Base-by-base conservation (phyloP, 1,140 invertebrate genomes). In the Pachypeltis micranthus region DNA sequence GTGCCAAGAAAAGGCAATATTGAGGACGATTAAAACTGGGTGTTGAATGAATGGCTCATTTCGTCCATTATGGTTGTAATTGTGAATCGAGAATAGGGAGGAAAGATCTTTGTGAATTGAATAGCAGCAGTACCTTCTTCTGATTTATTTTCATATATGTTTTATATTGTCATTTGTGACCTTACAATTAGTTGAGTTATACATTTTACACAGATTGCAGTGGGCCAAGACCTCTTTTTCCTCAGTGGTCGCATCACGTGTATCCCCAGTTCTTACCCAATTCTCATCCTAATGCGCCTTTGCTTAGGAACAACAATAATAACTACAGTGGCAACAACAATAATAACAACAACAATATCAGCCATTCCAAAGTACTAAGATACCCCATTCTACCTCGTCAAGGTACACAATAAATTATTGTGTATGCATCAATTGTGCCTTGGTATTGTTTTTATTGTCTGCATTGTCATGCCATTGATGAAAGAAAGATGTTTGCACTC, bases 161-260 rank as follows among this genome's bases (percentile, higher is more conserved):
- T n/a, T n/a, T n/a, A n/a, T n/a, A n/a, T n/a, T n/a, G n/a, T n/a
- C n/a, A n/a, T n/a, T n/a, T n/a, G n/a, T n/a, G n/a, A n/a, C n/a
- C n/a, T n/a, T n/a, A n/a, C 44, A 47, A 39, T 10, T 47, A 47
- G 44, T 47, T 47, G 44, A 47, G 27, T 57, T 2, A 57, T 28
- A 29, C 26, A 44, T 62, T 63, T 65, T 56, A 63, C 60, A 26
- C 66, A 69, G 67, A 68, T 67, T 69, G 66, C 64, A 66, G 67
- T 68, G 71, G 71, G 67, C 65, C 70, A 57, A 81, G 88, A 73
- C 89, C 90, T 70, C 80, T 91, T 72, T 92, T 91, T 75, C 88
- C 89, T 69, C 88, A 91, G 78, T 91, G 90, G 89, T 91, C 88
- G 69, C 88, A 91, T 78, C 88, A 91, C 78, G 88, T 91, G 71